Evolutionary conservation across 2,797 vertebrate species (phyloP), one percentile per base, ranked within the genome.

Genomic region (Tauraco hartlaubi): DNA sequence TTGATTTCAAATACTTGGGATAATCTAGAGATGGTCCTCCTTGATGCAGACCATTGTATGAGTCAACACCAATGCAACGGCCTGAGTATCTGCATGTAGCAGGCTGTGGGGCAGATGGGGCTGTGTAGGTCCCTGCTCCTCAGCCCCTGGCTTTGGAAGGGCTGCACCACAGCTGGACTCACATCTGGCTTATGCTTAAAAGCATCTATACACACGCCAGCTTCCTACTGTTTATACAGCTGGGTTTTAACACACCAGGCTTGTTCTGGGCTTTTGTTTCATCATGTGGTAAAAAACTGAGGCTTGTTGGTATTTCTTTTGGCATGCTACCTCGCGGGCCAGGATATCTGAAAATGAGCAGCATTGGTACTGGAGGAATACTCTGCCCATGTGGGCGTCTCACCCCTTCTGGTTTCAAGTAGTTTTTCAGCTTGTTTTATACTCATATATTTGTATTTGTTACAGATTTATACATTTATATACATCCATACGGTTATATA

Each of bases 221-320:
- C 44, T 82, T 64, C 73, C 85, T 88, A 14, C 81, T 91, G 64
- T 90, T 92, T 81, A 55, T 44, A 73, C 88, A 92, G 85, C 73
- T 92, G 92, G 52, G 49, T 67, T 93, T 83, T 69, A 73, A 51
- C 37, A 72, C 46, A 44, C 19, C 15, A 9, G n/a, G 67, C 68
- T 92, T 92, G 58, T 88, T 95, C 76, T 75, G 88, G 77, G 69
- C n/a, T 93, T 95, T 96, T 94, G 80, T 94, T 87, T 75, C 80
- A 78, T 55, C 77, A 18, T 43, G 63, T 39, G 86, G 79, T 78
- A 66, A 90, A 91, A 96, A 78, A 55, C 46, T 81, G 69, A 29
- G 56, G 54, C 43, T 51, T 78, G 48, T 22, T 95, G 73, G 63
- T 86, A 66, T 92, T 95, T 77, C 92, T 89, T 76, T 86, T 90